Conservation (phyloP, 2,797 vertebrate genomes). For the Valencia hispanica region DNA sequence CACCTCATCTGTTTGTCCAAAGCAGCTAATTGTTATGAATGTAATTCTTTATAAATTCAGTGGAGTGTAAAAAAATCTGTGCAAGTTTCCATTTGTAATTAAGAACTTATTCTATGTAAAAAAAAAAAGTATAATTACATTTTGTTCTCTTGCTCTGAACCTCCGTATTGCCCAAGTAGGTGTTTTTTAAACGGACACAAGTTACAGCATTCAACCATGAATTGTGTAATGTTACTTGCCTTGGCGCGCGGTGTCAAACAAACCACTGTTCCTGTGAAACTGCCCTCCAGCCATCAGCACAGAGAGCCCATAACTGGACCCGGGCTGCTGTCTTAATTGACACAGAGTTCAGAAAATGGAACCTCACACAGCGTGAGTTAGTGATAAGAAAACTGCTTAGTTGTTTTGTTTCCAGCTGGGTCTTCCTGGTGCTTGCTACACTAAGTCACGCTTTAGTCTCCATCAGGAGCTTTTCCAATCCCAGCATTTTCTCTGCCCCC, state of each 20-base stretch:
- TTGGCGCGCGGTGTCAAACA: conserved; percentile 27
- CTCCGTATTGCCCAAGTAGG: conserved; percentile 50
- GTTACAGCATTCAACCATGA: conserved; percentile 46
- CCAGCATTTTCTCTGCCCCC: conserved; percentile 24
- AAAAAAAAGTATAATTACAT: background rate
- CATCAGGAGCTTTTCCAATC: conserved; percentile 50
- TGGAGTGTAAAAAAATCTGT: no score
- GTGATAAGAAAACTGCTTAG: conserved; percentile 63
- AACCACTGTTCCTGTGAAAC: conserved; percentile 52
- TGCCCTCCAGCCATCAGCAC: conserved; percentile 54
- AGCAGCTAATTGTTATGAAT: conserved; percentile 62
- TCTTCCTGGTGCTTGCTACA: conserved; percentile 41
- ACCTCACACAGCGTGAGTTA: conserved; percentile 36
- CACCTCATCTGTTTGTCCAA: conserved; percentile 55
- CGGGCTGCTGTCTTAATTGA: conserved; percentile 57
- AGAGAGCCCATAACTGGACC: conserved; percentile 57
- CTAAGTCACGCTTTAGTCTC: conserved; percentile 44
- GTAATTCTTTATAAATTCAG: conserved; percentile 29
- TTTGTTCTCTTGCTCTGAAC: no score
- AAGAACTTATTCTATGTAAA: no score
- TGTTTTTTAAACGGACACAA: conserved; percentile 63
- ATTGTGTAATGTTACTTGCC: conserved; percentile 43
- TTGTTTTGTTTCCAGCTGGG: conserved; percentile 71
- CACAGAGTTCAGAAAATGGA: conserved; percentile 56
- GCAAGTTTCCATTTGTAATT: no score